phyloP scores from a whole-genome alignment of 2,888 invertebrate species.

The Notodromas monacha region DNA sequence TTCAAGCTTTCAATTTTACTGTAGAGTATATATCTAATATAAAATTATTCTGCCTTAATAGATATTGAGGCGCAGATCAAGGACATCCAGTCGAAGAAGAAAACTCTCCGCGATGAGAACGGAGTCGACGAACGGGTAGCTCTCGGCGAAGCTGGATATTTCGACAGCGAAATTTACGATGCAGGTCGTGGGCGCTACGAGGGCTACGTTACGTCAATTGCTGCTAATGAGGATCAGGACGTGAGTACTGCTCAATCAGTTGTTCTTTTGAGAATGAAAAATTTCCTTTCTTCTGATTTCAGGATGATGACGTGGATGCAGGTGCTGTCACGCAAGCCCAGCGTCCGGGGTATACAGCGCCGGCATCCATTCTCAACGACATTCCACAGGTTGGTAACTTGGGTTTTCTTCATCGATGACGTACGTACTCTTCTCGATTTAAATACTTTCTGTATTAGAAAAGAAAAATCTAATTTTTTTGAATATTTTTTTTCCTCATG shows the following conservation, averaged over 20 bases:
- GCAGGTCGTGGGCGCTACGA: constrained; percentile 47
- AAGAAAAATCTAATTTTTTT: no score
- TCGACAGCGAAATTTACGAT: constrained; percentile 77
- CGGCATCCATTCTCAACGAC: constrained; percentile 58
- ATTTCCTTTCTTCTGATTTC: not conserved
- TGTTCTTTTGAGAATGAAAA: constrained; percentile 8
- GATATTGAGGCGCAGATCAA: constrained; percentile 81
- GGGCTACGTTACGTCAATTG: constrained; percentile 82
- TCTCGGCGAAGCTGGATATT: constrained; percentile 48
- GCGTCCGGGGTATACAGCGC: constrained; percentile 45
- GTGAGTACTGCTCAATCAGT: constrained; percentile 14
- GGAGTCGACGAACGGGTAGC: constrained; percentile 40
- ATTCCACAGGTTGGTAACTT: constrained; percentile 35
- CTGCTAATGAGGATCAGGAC: constrained; percentile 76
- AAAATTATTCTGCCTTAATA: constrained; percentile 22
- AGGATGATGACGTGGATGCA: constrained; percentile 42
- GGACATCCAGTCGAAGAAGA: constrained; percentile 60
- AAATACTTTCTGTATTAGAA: no score
- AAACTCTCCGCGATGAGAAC: constrained; percentile 25
- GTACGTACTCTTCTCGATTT: no score
- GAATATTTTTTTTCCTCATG: no score
- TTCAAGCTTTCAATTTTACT: no score
- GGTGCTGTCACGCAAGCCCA: constrained; percentile 21
- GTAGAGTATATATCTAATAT: no score
- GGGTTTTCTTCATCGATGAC: no score